A percentile compares a stretch with the other conserved stretches of the same genome.
Evolutionary conservation across 2,113 vertebrate genomes (phyloP).

Genomic region (Callopanchax toddi): DNA sequence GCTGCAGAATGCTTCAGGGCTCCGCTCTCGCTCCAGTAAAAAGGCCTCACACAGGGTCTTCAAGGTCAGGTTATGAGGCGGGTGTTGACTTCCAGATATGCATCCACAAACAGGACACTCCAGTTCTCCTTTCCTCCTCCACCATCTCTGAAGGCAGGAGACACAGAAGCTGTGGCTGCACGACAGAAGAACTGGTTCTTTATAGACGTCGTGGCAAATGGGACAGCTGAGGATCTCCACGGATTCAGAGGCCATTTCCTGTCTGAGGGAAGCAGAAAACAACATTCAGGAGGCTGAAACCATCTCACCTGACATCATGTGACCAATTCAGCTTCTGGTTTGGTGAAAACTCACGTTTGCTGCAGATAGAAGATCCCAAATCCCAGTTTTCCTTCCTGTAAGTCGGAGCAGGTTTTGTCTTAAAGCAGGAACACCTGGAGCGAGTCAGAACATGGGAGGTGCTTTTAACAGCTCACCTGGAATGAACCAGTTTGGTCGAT

Average conservation of each 20-base stretch:
- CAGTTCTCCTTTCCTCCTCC: neutral
- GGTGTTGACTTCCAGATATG: neutral
- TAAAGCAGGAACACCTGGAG: neutral
- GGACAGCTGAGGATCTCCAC: slow-evolving; percentile 7
- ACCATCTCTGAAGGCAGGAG: neutral
- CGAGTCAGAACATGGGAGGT: neutral
- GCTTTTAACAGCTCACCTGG: too few relatives aligned
- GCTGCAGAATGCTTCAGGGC: neutral
- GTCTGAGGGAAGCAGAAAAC: slow-evolving; percentile 1
- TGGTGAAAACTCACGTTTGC: neutral
- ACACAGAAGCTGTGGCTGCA: slow-evolving; percentile 22
- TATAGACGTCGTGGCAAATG: slow-evolving; percentile 8
- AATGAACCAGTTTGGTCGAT: too few relatives aligned
- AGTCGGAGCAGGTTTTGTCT: neutral
- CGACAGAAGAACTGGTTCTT: slow-evolving; percentile 6
- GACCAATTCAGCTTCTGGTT: too few relatives aligned
- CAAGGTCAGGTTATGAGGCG: neutral
- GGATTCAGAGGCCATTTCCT: neutral
- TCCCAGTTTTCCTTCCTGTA: neutral
- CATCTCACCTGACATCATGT: too few relatives aligned
- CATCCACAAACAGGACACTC: neutral
- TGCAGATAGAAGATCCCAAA: neutral
- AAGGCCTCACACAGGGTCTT: neutral
- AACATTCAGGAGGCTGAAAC: neutral
- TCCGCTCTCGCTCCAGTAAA: neutral